Conservation (phyloP, 2,888 invertebrate genomes). For the Platycnemis pennipes region DNA sequence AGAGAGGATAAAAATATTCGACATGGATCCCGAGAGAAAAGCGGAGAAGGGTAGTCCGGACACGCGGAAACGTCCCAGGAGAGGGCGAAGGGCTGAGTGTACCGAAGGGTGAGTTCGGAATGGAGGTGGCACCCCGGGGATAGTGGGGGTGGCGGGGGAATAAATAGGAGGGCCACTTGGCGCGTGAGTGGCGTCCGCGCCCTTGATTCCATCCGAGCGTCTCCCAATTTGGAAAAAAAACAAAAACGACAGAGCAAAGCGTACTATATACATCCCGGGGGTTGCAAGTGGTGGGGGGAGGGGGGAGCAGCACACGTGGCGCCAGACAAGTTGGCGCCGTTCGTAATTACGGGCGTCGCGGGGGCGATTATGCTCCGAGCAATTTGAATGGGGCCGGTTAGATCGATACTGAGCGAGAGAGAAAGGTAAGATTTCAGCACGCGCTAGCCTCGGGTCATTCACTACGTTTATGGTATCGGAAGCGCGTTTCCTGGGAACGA, state of each 20-base stretch:
- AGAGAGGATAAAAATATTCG: neutral
- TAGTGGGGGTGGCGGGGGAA: neutral
- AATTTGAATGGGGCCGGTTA: neutral
- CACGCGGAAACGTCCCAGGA: too few species aligned
- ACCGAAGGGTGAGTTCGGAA: neutral
- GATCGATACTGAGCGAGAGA: neutral
- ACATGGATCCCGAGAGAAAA: neutral
- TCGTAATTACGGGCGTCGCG: conserved; percentile 1
- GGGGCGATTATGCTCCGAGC: neutral
- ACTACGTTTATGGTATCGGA: too few species aligned
- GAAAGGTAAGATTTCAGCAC: neutral
- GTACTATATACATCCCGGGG: too few species aligned
- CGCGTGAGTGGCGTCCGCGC: neutral
- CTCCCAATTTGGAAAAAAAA: neutral
- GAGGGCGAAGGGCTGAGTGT: neutral
- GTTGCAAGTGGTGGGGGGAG: neutral
- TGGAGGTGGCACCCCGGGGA: neutral
- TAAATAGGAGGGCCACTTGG: neutral
- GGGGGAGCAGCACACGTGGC: neutral
- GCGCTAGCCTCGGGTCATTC: too few species aligned
- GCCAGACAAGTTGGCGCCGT: conserved; percentile 27
- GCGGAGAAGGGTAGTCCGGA: too few species aligned
- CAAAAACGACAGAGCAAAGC: neutral
- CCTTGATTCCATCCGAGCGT: neutral
- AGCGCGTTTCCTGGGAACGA: neutral